These are phyloP conservation scores for Telenomus remus DNA, from an alignment of 1,140 invertebrate species.

Conservation along the genomic window DNA sequence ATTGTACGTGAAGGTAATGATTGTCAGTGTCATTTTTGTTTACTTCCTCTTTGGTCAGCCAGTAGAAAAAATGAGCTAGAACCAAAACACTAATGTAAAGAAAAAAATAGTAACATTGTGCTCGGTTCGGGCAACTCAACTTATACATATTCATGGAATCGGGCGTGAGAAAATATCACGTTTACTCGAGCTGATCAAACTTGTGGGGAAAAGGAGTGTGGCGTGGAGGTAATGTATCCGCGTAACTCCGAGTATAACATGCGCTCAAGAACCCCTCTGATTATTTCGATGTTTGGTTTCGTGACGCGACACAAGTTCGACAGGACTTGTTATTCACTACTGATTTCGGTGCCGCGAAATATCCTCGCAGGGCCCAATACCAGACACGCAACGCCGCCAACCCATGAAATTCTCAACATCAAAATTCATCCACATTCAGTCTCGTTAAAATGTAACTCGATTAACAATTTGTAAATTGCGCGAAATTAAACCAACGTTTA, in stretches of 20 bases:
- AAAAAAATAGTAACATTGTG: neutral
- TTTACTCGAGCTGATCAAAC: constrained; percentile 67
- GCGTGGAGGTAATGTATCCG: constrained; percentile 49
- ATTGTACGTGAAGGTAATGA: too few relatives aligned
- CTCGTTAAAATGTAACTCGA: too few relatives aligned
- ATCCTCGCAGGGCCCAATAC: constrained; percentile 45
- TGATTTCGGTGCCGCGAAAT: constrained; percentile 30
- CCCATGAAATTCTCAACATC: neutral
- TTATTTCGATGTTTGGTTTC: constrained; percentile 45
- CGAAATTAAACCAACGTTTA: too few relatives aligned
- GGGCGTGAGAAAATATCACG: constrained; percentile 68
- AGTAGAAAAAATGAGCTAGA: too few relatives aligned
- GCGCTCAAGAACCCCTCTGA: constrained; percentile 51
- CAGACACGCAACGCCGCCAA: constrained; percentile 36
- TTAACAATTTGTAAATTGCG: too few relatives aligned
- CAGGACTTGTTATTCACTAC: constrained; percentile 47
- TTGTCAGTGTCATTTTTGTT: too few relatives aligned
- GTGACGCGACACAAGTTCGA: constrained; percentile 44
- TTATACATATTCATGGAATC: constrained; percentile 55
- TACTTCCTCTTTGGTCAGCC: too few relatives aligned
- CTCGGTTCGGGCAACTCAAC: constrained; percentile 35
- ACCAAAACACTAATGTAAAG: too few relatives aligned
- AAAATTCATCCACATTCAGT: too few relatives aligned
- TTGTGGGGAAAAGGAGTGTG: constrained; percentile 16
- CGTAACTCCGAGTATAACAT: constrained; percentile 54